Base-by-base conservation (phyloP, 2,113 vertebrate genomes). In the Hemicordylus capensis region DNA sequence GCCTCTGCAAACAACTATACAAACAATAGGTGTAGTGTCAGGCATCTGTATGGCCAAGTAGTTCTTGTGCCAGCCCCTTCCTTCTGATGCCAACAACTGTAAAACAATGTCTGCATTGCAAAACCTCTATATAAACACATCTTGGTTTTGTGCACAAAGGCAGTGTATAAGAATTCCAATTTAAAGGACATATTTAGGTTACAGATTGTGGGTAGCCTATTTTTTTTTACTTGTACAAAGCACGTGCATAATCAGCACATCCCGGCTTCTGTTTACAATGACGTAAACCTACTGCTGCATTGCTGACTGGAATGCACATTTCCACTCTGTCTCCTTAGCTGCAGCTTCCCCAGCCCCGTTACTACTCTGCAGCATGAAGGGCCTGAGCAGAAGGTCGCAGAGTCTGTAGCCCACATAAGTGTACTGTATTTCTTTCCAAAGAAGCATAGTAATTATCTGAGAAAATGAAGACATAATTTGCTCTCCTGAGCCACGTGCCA, bases 11-110 rank as follows among this genome's bases (percentile, higher is more conserved):
- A 87, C 56, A 92, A 90, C 73, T 66, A 61, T 15, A 37, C 87
- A 46, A 92, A 85, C 78, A 77, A 85, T 85, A 64, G n/a, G 85
- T 80, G 42, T 75, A n/a, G 83, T 76, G 77, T 92, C 39, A 83
- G 76, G 69, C 80, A 59, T 72, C 80, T 74, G 48, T 7, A 6
- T 73, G 58, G 24, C 2, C 69, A 89, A 90, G 19, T 54, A 51
- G 56, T 79, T 80, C 4, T 90, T 87, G 89, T 83, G 58, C 7
- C 80, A 67, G 75, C 75, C 63, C 17, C 77, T 54, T 86, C 22
- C 22, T 54, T 48, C 31, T 78, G 51, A 37, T 63, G 39, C 48
- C 48, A 76, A 28, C 11, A 24, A n/a, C 20, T 76, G 10, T 15
- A 74, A 37, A 86, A 7, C 69, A 31, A 46, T 46, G 76, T 83